These are phyloP conservation scores for Gobius niger DNA, from an alignment of 2,113 vertebrate genomes.

Conservation along the genomic window DNA sequence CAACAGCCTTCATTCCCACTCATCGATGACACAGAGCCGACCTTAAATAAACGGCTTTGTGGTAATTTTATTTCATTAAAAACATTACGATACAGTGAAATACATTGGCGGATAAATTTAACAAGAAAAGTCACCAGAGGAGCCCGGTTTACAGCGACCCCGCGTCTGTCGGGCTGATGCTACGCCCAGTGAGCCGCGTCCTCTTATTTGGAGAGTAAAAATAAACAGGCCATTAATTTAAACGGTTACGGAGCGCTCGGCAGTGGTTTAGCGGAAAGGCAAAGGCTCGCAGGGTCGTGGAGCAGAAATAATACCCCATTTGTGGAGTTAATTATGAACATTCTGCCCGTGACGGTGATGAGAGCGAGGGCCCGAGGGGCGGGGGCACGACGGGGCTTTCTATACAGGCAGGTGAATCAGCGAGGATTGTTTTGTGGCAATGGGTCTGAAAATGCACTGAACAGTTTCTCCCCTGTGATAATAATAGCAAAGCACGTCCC, in stretches of 20 bases:
- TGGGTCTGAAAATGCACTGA: too few species aligned
- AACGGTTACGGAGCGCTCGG: constrained; percentile 39
- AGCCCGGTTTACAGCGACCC: not conserved
- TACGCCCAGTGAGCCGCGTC: constrained; percentile 32
- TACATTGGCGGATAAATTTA: not conserved
- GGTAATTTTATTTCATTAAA: too few species aligned
- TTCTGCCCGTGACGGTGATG: constrained; percentile 39
- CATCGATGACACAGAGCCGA: too few species aligned
- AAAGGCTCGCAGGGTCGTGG: constrained; percentile 40
- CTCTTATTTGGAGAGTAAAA: constrained; percentile 51
- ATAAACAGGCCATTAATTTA: constrained; percentile 59
- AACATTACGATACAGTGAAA: too few species aligned
- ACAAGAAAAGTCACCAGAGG: not conserved
- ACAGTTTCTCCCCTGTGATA: too few species aligned
- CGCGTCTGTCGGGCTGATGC: constrained; percentile 22
- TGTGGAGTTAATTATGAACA: constrained; percentile 49
- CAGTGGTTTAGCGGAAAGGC: constrained; percentile 39
- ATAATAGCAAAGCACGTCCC: too few species aligned
- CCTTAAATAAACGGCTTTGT: too few species aligned
- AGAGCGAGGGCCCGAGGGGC: not conserved
- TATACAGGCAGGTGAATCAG: too few species aligned
- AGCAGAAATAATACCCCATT: constrained; percentile 42
- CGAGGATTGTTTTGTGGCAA: too few species aligned
- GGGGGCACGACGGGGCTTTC: too few species aligned
- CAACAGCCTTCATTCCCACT: not conserved